phyloP scores from a whole-genome alignment of 2,888 invertebrate species.

The Venustoraphidia nigricollis region DNA sequence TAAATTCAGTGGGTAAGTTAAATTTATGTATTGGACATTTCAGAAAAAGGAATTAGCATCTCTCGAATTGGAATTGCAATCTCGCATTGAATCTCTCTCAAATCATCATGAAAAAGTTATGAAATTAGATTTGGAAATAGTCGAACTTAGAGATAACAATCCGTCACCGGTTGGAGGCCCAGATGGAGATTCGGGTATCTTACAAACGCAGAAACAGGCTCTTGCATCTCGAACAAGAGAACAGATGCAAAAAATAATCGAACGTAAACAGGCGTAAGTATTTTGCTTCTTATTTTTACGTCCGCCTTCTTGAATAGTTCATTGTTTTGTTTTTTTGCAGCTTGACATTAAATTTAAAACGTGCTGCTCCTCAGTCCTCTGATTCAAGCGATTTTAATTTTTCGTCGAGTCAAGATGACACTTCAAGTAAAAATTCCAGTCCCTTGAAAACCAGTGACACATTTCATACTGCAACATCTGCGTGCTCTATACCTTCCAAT shows the following conservation, averaged over 20 bases:
- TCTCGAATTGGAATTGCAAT: slow-evolving; percentile 51
- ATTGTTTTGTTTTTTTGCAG: slow-evolving; percentile 25
- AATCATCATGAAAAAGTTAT: slow-evolving; percentile 51
- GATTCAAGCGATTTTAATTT: slow-evolving; percentile 16
- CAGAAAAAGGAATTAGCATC: slow-evolving; percentile 59
- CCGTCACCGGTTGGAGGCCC: slow-evolving; percentile 2
- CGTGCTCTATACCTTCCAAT: slow-evolving; percentile 29
- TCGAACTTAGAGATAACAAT: slow-evolving; percentile 36
- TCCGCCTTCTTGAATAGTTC: neutral
- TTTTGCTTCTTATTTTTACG: slow-evolving; percentile 2
- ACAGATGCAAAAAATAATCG: slow-evolving; percentile 32
- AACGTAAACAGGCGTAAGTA: slow-evolving; percentile 33
- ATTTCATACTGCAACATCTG: slow-evolving; percentile 58
- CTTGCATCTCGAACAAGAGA: slow-evolving; percentile 32
- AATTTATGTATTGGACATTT: slow-evolving; percentile 9
- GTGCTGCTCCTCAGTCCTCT: slow-evolving; percentile 24
- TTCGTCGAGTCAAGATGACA: slow-evolving; percentile 1
- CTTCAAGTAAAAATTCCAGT: slow-evolving; percentile 13
- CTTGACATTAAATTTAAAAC: slow-evolving; percentile 50
- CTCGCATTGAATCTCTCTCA: slow-evolving; percentile 41
- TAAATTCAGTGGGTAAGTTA: neutral
- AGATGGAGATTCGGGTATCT: slow-evolving; percentile 15
- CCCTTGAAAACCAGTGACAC: slow-evolving; percentile 39
- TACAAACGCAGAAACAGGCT: slow-evolving; percentile 25
- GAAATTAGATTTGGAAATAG: slow-evolving; percentile 52